Evolutionary conservation across 2,797 vertebrate species (phyloP), one percentile per base, ranked within the genome.

Genomic region (Spondyliosoma cantharus): DNA sequence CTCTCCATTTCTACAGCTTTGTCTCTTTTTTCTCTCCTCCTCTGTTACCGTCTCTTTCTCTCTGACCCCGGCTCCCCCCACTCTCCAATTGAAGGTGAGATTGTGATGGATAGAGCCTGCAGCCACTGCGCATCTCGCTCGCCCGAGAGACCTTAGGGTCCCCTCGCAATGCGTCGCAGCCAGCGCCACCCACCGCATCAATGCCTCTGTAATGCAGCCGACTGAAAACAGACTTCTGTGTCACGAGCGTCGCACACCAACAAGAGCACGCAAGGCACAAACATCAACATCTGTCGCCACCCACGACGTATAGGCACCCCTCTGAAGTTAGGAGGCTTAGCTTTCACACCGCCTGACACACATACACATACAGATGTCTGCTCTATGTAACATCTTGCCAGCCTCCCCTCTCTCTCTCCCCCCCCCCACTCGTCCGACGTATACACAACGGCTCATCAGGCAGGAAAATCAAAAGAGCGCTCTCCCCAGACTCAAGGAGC

Each of bases 361-460:
- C 81, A 62, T 43, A 82, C 70, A 75, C 79, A 71, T 76, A 45
- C 53, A 79, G 37, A 66, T 75, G 75, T 73, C 78, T 82, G 76
- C 64, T 81, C 69, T 53, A 56, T 81, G 75, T 63, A 80, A 86
- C 86, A 86, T 87, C 84, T 81, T 83, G 77, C 81, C 63, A 53
- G 8, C 73, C 37, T 14, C 61, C 16, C 15, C 53, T n/a, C 43
- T 8, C 19, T 57, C 15, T 19, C 16, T 46, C 17, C 20, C 54
- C 37, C 3, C 19, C 17, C 49, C 58, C 74, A 66, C 69, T 65
- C 61, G 78, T 67, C 78, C 70, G 63, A 86, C 86, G 50, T 90
- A 92, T 91, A 91, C 90, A 91, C 89, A 89, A 83, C 75, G 89
- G 90, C 92, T 93, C 91, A 91, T 92, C 92, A 91, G 90, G 89